Percentiles rank a stretch among this genome's conserved stretches.
Evolutionary conservation across 2,888 invertebrate genomes (phyloP).

Genomic region (Cynaeus angustus): DNA sequence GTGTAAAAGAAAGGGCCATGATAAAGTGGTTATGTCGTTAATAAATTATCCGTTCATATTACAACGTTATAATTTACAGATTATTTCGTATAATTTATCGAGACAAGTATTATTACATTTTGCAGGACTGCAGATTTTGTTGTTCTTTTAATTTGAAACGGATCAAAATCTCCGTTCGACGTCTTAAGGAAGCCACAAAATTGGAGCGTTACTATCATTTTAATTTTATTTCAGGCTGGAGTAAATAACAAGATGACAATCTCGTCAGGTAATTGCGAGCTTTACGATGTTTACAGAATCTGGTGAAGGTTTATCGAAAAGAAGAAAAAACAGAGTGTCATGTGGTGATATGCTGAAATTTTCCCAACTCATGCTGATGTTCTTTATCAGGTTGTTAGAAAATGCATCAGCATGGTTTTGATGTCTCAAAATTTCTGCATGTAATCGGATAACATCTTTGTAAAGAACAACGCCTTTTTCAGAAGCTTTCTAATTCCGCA

Average conservation of each 20-base stretch:
- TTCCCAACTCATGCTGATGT: conserved; percentile 1
- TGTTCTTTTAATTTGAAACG: conserved; percentile 5
- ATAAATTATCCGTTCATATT: conserved; percentile 45
- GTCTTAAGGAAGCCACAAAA: conserved; percentile 3
- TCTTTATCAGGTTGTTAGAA: not conserved
- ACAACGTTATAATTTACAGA: conserved; percentile 45
- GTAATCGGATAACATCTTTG: not conserved
- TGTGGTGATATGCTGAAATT: conserved; percentile 22
- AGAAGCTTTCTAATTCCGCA: conserved; percentile 10
- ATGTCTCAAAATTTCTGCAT: too few species aligned
- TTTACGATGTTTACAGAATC: conserved; percentile 32
- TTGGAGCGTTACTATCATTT: conserved; percentile 18
- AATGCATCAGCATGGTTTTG: too few species aligned
- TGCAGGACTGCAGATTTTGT: conserved; percentile 21
- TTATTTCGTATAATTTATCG: conserved; percentile 39
- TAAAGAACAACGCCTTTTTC: conserved; percentile 13
- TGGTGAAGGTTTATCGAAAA: not conserved
- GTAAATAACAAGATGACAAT: conserved; percentile 28
- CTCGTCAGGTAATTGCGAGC: conserved; percentile 35
- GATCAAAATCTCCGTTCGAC: conserved; percentile 3
- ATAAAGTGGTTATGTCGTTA: conserved; percentile 47
- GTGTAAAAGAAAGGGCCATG: conserved; percentile 41
- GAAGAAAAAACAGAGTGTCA: conserved; percentile 10
- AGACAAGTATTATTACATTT: conserved; percentile 30
- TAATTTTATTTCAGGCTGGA: conserved; percentile 11